Conservation (phyloP, 2,888 invertebrate species). For the Calameuta idolon region DNA sequence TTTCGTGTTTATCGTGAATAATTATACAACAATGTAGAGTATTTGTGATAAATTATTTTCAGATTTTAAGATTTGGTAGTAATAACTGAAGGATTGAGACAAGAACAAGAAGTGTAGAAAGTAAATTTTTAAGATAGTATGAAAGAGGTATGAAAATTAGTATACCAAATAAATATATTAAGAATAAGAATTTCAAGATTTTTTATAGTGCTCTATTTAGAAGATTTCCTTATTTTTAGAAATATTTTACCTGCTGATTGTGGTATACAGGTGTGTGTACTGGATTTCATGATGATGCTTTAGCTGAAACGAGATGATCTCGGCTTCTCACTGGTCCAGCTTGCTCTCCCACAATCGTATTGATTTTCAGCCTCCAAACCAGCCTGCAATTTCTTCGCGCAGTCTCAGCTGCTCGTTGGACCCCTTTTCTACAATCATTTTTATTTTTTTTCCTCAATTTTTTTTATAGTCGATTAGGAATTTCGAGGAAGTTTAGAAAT, state of each 20-base stretch:
- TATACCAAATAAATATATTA: slow-evolving; percentile 5
- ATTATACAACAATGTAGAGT: background rate
- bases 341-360: slow-evolving; percentile 34
- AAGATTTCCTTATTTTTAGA: background rate
- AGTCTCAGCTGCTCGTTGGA: slow-evolving; percentile 33
- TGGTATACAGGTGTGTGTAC: slow-evolving; percentile 45
- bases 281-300: slow-evolving; percentile 42
- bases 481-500: background rate
- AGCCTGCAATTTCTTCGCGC: slow-evolving; percentile 30
- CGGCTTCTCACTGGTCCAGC: slow-evolving; percentile 31
- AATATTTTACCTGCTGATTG: background rate
- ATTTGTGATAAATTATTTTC: background rate
- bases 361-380: slow-evolving; percentile 45
- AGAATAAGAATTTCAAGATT: slow-evolving; percentile 3
- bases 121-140: background rate
- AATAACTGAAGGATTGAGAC: background rate
- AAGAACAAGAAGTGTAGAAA: background rate
- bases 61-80: background rate
- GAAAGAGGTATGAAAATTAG: background rate
- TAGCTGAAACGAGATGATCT: slow-evolving; percentile 8
- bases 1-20: background rate
- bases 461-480: background rate
- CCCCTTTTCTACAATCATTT: background rate
- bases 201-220: background rate
- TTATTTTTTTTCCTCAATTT: background rate